Base-by-base conservation (phyloP, 64 coral and sea anemone genomes). In the Astreopora myriophthalma region DNA sequence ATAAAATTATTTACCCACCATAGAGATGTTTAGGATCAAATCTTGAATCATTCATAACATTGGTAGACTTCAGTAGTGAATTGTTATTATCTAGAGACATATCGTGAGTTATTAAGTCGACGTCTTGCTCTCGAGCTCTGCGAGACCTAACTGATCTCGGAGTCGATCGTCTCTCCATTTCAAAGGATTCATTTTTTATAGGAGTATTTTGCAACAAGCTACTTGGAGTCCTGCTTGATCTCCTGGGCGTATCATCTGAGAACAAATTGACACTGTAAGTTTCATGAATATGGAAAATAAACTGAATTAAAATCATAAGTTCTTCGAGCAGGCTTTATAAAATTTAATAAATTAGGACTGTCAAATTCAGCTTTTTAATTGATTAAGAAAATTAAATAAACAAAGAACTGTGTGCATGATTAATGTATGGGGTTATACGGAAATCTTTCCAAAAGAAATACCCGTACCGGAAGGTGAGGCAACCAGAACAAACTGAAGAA, bases 11-110 rank as follows among this genome's bases (percentile, higher is more conserved):
- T n/a, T 81, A 35, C 79, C 65, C 32, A 83, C 79, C 79, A 63
- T 83, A 83, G 5, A 83, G 58, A 31, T 83, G 79, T 63, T 61
- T 9, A 6, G 79, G 79, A 20, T 83, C 79, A 38, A 83, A 83
- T 23, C 6, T 83, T 58, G 79, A 37, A 38, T 65, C 37, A 63
- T 62, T 63, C 8, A 83, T 83, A 24, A 25, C 32, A 83, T 20
- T 64, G 3, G 33, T 83, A 5, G 55, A 36, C 32, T 64, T 60
- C 0, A 65, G 22, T 8, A 58, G 12, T n/a, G 51, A 61, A 34
- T 64, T 61, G 32, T 34, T 58, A n/a, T 62, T 60, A n/a, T 82
- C 78, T 29, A 82, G 11, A 0, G 51, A 16, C 8, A 55, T 16
- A 55, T 55, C 51, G 17, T 81, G 28, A n/a, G 28, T 6, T 0